Percentiles rank a stretch among this genome's conserved stretches.
phyloP scores from a whole-genome alignment of 2,888 invertebrate genomes.

The Watsonalla binaria region DNA sequence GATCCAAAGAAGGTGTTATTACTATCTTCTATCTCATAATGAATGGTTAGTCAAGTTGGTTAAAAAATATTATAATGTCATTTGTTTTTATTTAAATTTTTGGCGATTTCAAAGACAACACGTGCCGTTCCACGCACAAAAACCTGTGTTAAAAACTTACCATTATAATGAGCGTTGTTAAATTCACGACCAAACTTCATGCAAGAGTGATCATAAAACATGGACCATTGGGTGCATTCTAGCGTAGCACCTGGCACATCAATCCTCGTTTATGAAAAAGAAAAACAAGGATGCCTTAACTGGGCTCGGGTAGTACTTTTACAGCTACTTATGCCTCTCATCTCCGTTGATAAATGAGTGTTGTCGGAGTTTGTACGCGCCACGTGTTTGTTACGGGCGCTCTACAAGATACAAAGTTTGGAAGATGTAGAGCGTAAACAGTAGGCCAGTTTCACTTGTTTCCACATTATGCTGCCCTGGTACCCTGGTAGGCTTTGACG shows the following conservation, averaged over 20 bases:
- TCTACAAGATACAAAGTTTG: conserved; percentile 33
- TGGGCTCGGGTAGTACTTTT: conserved; percentile 37
- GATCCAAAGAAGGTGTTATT: too few relatives aligned
- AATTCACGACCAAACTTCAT: neutral
- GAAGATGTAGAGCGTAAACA: conserved; percentile 37
- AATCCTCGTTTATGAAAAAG: conserved; percentile 43
- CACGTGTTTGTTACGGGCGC: conserved; percentile 56
- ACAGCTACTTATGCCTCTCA: conserved; percentile 56
- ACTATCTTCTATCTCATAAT: too few relatives aligned
- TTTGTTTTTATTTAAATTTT: too few relatives aligned
- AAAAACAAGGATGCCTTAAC: conserved; percentile 26
- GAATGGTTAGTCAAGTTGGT: too few relatives aligned
- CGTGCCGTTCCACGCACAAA: neutral
- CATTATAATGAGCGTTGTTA: neutral
- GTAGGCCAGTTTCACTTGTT: conserved; percentile 38
- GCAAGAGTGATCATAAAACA: conserved; percentile 16
- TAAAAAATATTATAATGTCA: too few relatives aligned
- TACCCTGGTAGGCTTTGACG: neutral
- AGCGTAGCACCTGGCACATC: conserved; percentile 32
- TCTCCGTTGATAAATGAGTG: conserved; percentile 65
- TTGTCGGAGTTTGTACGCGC: conserved; percentile 53
- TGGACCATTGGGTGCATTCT: conserved; percentile 16
- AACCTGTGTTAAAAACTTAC: neutral
- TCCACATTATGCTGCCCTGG: conserved; percentile 22
- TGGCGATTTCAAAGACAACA: neutral